Evolutionary conservation across 2,113 vertebrate genomes (phyloP).

Genomic region (Triplophysa siluroides): DNA sequence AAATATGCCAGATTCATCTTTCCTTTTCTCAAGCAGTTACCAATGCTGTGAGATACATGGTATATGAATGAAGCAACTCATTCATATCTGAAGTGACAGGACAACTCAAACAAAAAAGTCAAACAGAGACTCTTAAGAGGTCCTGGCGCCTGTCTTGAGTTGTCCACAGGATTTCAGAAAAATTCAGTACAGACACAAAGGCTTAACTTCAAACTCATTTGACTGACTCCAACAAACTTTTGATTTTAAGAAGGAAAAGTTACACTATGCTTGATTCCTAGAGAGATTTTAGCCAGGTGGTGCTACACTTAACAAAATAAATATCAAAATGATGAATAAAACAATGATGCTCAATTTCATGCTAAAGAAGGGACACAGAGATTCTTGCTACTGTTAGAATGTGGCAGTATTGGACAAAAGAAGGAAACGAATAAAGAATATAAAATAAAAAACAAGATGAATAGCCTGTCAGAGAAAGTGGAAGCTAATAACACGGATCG

Average conservation of each 20-base stretch:
- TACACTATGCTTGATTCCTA: constrained; percentile 44
- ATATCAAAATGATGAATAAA: constrained; percentile 65
- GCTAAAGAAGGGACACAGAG: constrained; percentile 58
- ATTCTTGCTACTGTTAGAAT: constrained; percentile 53
- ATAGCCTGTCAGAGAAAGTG: constrained; percentile 72
- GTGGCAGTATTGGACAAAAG: constrained; percentile 49
- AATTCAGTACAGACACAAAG: constrained; percentile 1
- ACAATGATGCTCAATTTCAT: constrained; percentile 65
- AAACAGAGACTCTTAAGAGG: no score
- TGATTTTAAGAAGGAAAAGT: constrained; percentile 35
- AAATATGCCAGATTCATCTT: no score
- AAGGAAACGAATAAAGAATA: constrained; percentile 64
- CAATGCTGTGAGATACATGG: no score
- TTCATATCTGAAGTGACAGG: no score
- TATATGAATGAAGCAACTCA: no score
- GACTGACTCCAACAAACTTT: constrained; percentile 10
- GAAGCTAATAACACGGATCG: constrained; percentile 77
- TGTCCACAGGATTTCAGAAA: neutral
- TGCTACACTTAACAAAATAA: constrained; percentile 55
- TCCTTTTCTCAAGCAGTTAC: no score
- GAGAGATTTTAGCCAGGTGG: constrained; percentile 44
- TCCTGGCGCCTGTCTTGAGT: neutral
- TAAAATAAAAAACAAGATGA: constrained; percentile 70
- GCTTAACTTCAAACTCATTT: neutral
- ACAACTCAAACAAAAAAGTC: no score